Base-by-base conservation (phyloP, 2,797 vertebrate species). In the Spondyliosoma cantharus region DNA sequence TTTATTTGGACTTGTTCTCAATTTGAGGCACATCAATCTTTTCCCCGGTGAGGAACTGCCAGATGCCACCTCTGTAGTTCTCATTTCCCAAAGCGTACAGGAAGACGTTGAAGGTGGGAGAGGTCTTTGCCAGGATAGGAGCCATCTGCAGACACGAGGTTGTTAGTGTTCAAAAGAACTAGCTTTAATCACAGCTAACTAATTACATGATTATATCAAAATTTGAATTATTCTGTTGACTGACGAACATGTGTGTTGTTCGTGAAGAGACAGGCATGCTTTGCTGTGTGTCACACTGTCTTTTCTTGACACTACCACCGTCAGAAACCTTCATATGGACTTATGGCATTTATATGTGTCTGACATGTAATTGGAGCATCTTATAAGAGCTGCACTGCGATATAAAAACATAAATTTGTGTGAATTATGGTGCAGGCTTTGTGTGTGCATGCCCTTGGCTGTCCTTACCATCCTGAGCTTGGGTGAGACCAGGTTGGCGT, bases 81-180 rank as follows among this genome's bases (percentile, higher is more conserved):
- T 97, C 96, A 29, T 97, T 97, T 81, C 96, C 96, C 90, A 99
- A 91, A 73, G 96, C 95, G 1, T 99, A 99, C 72, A 97, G 88
- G 83, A 98, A 96, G 59, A 95, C 96, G 0, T 99, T 96, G 88
- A 97, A 91, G 0, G 93, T 96, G 61, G 98, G 97, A 29, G 94
- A 95, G 1, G 94, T 95, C 91, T 99, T 99, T 72, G 98, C 97
- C 90, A 99, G 84, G 59, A 99, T 91, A 3, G 98, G 97, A 32
- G 97, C 97, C 17, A 99, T 94, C 98, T 99, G 94, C 75, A 87
- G 79, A 82, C 49, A 82, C 50, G 15, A 56, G 12, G 58, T 32
- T 12, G 17, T 75, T 50, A 70, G 24, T 9, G 17, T 25, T 32
- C n/a, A 13, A 43, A 65, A 64, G 11, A 48, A 37, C 37, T 37